Conservation (phyloP, 1,140 invertebrate genomes). For the Saccostrea glomerata region DNA sequence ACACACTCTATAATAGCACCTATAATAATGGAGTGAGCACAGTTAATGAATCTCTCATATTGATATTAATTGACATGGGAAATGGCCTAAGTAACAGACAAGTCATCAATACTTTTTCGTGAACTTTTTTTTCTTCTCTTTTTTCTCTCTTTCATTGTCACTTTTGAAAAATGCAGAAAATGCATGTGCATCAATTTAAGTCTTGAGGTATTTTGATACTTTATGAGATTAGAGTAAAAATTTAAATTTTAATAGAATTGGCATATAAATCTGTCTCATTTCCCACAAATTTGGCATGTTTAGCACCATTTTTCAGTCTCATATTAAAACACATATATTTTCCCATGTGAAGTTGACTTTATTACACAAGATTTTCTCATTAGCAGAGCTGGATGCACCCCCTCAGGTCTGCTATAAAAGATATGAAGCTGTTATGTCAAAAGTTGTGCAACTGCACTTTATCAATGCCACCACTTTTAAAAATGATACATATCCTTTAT, state of each 20-base stretch:
- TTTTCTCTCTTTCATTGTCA: neutral
- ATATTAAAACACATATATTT: conserved; percentile 27
- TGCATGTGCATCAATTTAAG: neutral
- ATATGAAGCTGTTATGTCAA: conserved; percentile 30
- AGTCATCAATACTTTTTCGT: neutral
- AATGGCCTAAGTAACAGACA: neutral
- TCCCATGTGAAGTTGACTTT: conserved; percentile 27
- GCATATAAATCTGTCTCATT: conserved; percentile 17
- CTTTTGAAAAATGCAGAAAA: no score
- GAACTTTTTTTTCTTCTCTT: neutral
- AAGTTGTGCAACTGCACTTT: conserved; percentile 18
- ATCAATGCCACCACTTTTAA: conserved; percentile 29
- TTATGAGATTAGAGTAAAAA: neutral
- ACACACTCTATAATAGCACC: neutral
- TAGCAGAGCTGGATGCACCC: conserved; percentile 10
- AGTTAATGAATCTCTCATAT: neutral
- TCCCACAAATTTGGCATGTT: conserved; percentile 30
- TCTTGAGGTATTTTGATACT: neutral
- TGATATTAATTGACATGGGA: neutral
- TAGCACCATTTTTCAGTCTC: conserved; percentile 7
- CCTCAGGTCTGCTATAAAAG: conserved; percentile 14
- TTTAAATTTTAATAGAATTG: neutral
- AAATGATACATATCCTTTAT: conserved; percentile 10
- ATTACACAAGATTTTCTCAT: conserved; percentile 26
- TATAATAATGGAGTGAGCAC: neutral